A percentile compares a stretch with the other conserved stretches of the same genome.
phyloP scores from a whole-genome alignment of 2,797 vertebrate genomes.

The Brotula barbata region DNA sequence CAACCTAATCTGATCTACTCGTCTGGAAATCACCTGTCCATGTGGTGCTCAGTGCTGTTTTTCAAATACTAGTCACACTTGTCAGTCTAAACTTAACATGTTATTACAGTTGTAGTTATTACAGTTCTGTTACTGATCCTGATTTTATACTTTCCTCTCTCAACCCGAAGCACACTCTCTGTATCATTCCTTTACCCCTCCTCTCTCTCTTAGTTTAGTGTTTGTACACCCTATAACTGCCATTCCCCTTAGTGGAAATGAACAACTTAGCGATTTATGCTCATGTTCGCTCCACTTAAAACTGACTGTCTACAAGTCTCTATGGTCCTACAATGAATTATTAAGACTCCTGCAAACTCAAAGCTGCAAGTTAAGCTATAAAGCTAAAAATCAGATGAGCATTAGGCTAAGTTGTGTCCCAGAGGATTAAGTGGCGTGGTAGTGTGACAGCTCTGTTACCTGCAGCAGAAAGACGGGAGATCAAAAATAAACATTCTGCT shows the following conservation, averaged over 20 bases:
- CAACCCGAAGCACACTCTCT: too few species aligned
- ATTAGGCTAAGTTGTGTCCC: constrained; percentile 31
- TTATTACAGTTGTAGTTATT: too few species aligned
- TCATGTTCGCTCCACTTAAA: constrained; percentile 28
- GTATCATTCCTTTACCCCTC: background rate
- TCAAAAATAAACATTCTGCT: constrained; percentile 19
- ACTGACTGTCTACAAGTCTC: constrained; percentile 20
- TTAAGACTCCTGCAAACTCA: constrained; percentile 32
- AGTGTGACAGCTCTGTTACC: constrained; percentile 28
- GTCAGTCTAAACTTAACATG: too few species aligned
- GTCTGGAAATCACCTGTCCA: too few species aligned
- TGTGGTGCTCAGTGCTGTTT: too few species aligned
- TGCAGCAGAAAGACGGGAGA: constrained; percentile 32
- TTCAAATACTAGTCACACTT: too few species aligned
- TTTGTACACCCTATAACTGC: too few species aligned
- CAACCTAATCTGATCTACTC: too few species aligned
- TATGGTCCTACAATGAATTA: constrained; percentile 35
- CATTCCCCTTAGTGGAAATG: background rate
- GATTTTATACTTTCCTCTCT: too few species aligned
- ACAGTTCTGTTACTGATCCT: too few species aligned
- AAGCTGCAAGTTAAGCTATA: background rate
- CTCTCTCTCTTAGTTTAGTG: background rate
- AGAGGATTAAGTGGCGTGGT: constrained; percentile 1
- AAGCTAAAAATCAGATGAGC: constrained; percentile 28
- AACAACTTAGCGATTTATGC: constrained; percentile 16